Conservation (phyloP, 2,888 invertebrate genomes). For the Drosophila subsilvestris region DNA sequence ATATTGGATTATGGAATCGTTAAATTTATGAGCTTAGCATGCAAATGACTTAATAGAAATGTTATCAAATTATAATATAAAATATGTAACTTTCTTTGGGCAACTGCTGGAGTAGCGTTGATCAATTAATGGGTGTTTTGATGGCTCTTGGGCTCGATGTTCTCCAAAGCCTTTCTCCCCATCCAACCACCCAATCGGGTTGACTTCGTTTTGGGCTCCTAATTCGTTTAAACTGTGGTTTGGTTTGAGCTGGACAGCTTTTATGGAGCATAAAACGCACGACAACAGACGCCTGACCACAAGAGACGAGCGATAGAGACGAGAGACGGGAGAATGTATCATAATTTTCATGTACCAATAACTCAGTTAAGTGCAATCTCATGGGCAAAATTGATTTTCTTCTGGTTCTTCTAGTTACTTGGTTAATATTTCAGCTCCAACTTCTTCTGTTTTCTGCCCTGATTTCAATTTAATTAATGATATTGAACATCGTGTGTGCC, state of each 20-base stretch:
- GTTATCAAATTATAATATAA: slow-evolving; percentile 48
- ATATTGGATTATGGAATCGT: slow-evolving; percentile 32
- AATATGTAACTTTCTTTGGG: slow-evolving; percentile 32
- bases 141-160: slow-evolving; percentile 4
- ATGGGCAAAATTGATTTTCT: slow-evolving; percentile 76
- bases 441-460: slow-evolving; percentile 51
- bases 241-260: slow-evolving; percentile 52
- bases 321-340: slow-evolving; percentile 39
- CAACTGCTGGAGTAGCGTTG: background rate
- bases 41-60: slow-evolving; percentile 66
- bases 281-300: slow-evolving; percentile 64
- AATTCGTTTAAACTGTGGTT: slow-evolving; percentile 68
- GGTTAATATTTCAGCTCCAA: slow-evolving; percentile 24
- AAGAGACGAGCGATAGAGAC: slow-evolving; percentile 34
- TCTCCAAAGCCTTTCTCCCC: slow-evolving; percentile 38
- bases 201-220: slow-evolving; percentile 74
- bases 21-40: slow-evolving; percentile 61
- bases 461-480: slow-evolving; percentile 76
- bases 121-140: slow-evolving; percentile 27
- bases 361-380: slow-evolving; percentile 67
- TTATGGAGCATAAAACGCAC: slow-evolving; percentile 78
- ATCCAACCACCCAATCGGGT: slow-evolving; percentile 49
- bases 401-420: slow-evolving; percentile 41
- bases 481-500: slow-evolving; percentile 65
- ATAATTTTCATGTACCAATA: slow-evolving; percentile 80